Evolutionary conservation across 2,888 invertebrate species (phyloP), one percentile per base, ranked within the genome.

Genomic region (Philhelius pedissequus): DNA sequence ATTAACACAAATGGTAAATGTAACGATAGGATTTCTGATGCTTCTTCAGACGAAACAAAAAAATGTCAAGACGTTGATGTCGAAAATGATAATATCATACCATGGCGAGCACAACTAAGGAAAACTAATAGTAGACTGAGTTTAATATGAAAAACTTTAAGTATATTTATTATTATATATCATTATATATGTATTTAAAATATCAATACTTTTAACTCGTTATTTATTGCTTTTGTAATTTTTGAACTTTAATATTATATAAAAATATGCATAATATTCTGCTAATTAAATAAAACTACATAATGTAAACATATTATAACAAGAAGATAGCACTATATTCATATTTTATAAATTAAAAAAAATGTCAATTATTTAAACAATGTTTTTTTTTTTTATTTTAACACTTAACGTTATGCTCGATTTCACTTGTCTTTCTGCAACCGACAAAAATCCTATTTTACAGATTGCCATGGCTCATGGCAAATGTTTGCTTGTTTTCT

Each of bases 101-200:
- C 97, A 1, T 97, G 97, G 97, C 93, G 97, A 88, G 96, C 97
- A 32, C 96, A 97, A 89, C 92, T 97, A 58, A 94, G 97, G 89
- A 97, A 97, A 92, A 97, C 97, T 15, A 97, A 97, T 91, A 97
- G 97, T 93, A 96, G 96, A 90, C 93, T 97, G 82, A 97, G 96
- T 91, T 93, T 97, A 88, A 93, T 97, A 89, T 96, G 96, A 90
- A 94, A 60, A 20, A 54, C 18, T 43, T 30, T 35, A 54, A 52
- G 25, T 48, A 25, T 6, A 18, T 30, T 58, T 32, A 64, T 48
- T n/a, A 22, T 27, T 22, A 38, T 18, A 32, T 54, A 27, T 30
- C 22, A 58, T 38, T 20, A 32, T 13, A 32, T 60, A 35, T 60
- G 25, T 58, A 22, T 48, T 45, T 56, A 35, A 35, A 22, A 60